Base-by-base conservation (phyloP, 2,888 invertebrate species). In the Tillus elongatus region DNA sequence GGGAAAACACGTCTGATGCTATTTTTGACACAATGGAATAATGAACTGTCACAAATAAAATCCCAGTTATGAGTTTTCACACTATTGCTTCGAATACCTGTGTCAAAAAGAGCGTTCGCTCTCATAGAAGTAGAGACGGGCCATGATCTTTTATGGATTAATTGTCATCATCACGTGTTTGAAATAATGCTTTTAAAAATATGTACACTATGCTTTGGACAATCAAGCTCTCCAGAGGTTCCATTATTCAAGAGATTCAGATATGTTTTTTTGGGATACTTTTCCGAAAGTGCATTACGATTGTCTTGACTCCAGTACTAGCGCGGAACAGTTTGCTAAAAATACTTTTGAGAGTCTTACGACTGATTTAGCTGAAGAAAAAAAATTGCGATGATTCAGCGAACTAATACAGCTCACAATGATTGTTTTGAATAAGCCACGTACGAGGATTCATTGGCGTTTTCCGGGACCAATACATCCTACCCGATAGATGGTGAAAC, bases 31-130 rank as follows among this genome's bases (percentile, higher is more conserved):
- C 30, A 29, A 29, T 29, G 11, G 4, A 29, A 29, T 10, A 10
- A 10, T 9, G 11, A 10, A 29, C 4, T 29, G 12, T 29, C 30
- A 29, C 30, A 29, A 29, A 29, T 29, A 6, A 29, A 29, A 10
- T 29, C 30, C 30, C 6, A 11, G 30, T 10, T 29, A 29, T 8
- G 30, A 29, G 30, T 29, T 29, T 29, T 29, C 6, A 29, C 30
- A 29, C 30, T 29, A 29, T 10, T 29, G 30, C 30, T 10, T 29
- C 30, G 4, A 9, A 29, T 11, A 29, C 11, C 30, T 4, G 30
- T 29, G 30, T 10, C n/a, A 19, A n/a, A n/a, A n/a, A 19, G n/a
- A 8, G 24, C 24, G 24, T 19, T 6, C 24, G n/a, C 24, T 19
- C n/a, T n/a, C 24, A 8, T 19, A n/a, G 24, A 19, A 19, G 24